Percentiles rank a stretch among this genome's conserved stretches.
Conservation (phyloP, 2,797 vertebrate genomes). For the Antrozous pallidus region DNA sequence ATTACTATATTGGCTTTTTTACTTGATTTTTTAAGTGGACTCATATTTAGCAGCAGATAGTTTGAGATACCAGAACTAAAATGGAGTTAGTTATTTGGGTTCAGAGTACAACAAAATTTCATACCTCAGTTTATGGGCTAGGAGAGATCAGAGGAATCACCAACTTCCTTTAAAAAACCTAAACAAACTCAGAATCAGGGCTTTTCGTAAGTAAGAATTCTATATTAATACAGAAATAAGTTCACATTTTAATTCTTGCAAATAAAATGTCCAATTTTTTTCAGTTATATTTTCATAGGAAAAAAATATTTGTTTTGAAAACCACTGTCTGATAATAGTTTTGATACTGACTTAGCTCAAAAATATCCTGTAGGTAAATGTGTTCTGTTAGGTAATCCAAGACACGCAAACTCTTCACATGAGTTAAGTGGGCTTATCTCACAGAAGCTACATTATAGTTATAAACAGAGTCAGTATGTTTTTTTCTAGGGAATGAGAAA, state of each 20-base stretch:
- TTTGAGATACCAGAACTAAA: slow-evolving; percentile 77
- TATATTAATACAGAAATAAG: slow-evolving; percentile 28
- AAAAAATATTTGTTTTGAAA: slow-evolving; percentile 26
- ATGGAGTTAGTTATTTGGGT: slow-evolving; percentile 76
- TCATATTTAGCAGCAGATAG: slow-evolving; percentile 81
- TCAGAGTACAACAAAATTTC: slow-evolving; percentile 69
- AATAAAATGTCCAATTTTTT: slow-evolving; percentile 37
- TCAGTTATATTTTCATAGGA: background rate
- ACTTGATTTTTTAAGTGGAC: slow-evolving; percentile 78
- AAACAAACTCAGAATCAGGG: slow-evolving; percentile 41
- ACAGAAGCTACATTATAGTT: background rate
- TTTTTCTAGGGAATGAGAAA: background rate
- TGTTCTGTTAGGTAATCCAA: background rate
- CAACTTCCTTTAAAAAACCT: slow-evolving; percentile 46
- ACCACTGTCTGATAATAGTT: background rate
- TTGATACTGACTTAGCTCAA: background rate
- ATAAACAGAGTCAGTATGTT: background rate
- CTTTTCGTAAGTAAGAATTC: slow-evolving; percentile 39
- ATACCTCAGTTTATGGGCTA: slow-evolving; percentile 66
- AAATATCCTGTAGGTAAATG: background rate
- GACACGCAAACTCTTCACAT: background rate
- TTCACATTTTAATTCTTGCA: slow-evolving; percentile 15
- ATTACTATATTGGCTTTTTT: slow-evolving; percentile 78
- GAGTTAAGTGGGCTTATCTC: background rate
- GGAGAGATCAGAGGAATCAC: slow-evolving; percentile 54